Percentiles rank a stretch among this genome's conserved stretches.
These are phyloP conservation scores for Dysidea cf. avara DNA, from an alignment of 37 sponge, comb jelly and placozoan genomes.

Conservation along the genomic window DNA sequence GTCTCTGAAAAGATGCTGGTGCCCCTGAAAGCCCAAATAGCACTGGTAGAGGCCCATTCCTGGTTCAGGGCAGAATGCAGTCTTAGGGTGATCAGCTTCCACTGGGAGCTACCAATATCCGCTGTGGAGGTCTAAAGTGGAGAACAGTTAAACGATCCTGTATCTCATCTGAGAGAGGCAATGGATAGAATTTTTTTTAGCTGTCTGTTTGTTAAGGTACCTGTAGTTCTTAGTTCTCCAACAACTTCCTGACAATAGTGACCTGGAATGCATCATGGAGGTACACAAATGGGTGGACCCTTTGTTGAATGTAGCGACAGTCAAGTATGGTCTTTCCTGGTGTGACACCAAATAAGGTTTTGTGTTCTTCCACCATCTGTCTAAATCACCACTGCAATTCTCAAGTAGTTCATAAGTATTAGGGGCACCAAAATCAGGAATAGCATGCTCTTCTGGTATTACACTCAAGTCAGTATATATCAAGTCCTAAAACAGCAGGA, in stretches of 20 bases:
- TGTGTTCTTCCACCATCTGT: background rate
- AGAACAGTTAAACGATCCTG: background rate
- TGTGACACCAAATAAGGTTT: background rate
- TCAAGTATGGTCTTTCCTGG: background rate
- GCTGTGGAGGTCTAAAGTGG: too few relatives aligned
- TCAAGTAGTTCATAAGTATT: too few relatives aligned
- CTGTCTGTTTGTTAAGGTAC: background rate
- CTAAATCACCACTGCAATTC: background rate
- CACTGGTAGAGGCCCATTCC: conserved; percentile 14
- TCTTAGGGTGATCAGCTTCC: background rate
- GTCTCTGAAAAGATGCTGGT: too few relatives aligned
- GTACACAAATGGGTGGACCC: too few relatives aligned
- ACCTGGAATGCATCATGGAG: too few relatives aligned
- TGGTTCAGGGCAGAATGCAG: conserved; percentile 33
- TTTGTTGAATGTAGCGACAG: background rate
- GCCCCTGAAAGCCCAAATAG: conserved; percentile 16
- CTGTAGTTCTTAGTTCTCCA: too few relatives aligned
- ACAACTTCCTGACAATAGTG: background rate
- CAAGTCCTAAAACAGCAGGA: too few relatives aligned
- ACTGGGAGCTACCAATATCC: conserved; percentile 20
- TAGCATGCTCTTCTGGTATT: too few relatives aligned
- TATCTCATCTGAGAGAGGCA: too few relatives aligned
- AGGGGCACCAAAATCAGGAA: too few relatives aligned
- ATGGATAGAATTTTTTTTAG: conserved; percentile 7
- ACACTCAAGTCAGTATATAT: too few relatives aligned